Base-by-base conservation (phyloP, 1,140 invertebrate species). In the Tribolium madens region DNA sequence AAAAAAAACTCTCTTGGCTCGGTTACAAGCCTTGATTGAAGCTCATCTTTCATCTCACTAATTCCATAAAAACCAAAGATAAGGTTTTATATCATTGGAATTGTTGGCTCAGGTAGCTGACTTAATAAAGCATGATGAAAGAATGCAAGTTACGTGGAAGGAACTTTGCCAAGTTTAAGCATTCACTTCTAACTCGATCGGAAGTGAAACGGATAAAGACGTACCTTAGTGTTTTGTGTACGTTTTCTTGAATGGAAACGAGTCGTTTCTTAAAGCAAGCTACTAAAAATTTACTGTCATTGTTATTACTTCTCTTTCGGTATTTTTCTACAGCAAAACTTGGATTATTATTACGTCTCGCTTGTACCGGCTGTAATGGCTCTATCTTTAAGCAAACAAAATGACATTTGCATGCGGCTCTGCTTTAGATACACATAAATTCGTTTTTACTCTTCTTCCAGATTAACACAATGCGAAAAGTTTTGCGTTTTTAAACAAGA, bases 311-410 rank as follows among this genome's bases (percentile, higher is more conserved):
- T 60, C 53, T 60, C 53, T 60, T 60, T 60, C 13, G 15, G 53
- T 60, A 60, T 60, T 60, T 60, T 60, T 60, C 18, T 60, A 60
- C 53, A 60, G 53, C 53, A 26, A 60, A 60, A 60, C 53, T 60
- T 60, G 53, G 53, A 60, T 60, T 60, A 60, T 60, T 60, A 60
- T 60, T 60, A 60, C 53, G 53, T 60, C 53, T 60, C 53, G 53
- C 53, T 21, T 60, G 17, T 60, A 60, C 53, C 53, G 52, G 7
- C 17, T 13, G 26, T 60, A 60, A 60, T 60, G 53, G 53, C 53
- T 60, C 26, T 17, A 60, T 60, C 53, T 60, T 60, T 60, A 60
- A 26, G 53, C 53, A 60, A 60, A 60, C 18, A 60, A 60, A 60
- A 60, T 60, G 53, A 60, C 53, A 60, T 60, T 60, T 60, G 53